phyloP scores from a whole-genome alignment of 1,140 invertebrate genomes.

The Caenorhabditis remanei region DNA sequence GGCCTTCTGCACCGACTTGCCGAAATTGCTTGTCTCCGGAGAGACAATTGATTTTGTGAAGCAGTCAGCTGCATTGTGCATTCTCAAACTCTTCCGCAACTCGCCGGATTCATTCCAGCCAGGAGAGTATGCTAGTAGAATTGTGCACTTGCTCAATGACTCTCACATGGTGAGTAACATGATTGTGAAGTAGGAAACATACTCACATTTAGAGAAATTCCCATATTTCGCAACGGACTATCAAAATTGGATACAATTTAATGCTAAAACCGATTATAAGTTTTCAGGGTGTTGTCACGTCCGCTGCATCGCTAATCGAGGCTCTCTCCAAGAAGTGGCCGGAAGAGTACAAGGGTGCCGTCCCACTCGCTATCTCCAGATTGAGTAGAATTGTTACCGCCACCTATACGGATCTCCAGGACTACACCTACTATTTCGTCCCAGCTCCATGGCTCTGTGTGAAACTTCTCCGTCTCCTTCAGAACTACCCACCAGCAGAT shows the following conservation, averaged over 20 bases:
- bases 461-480: constrained; percentile 92
- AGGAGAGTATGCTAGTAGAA: constrained; percentile 97
- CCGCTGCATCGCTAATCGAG: constrained; percentile 96
- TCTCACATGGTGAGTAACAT: constrained; percentile 87
- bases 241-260: too few species aligned
- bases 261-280: not conserved
- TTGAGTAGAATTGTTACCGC: constrained; percentile 84
- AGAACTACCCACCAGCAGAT: constrained; percentile 95
- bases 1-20: constrained; percentile 96
- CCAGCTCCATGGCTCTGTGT: constrained; percentile 99
- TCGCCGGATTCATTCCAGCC: constrained; percentile 92
- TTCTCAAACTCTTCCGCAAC: constrained; percentile 91
- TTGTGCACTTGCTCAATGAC: constrained; percentile 98
- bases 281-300: constrained; percentile 87
- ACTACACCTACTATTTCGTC: constrained; percentile 99
- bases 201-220: too few species aligned
- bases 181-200: not conserved
- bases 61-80: constrained; percentile 96
- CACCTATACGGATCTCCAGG: constrained; percentile 81
- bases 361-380: constrained; percentile 95
- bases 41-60: constrained; percentile 99
- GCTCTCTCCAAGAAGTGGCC: constrained; percentile 97
- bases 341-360: constrained; percentile 98
- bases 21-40: constrained; percentile 96
- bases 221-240: too few species aligned